Evolutionary conservation across 2,113 vertebrate species (phyloP).

Genomic region (Phycodurus eques): DNA sequence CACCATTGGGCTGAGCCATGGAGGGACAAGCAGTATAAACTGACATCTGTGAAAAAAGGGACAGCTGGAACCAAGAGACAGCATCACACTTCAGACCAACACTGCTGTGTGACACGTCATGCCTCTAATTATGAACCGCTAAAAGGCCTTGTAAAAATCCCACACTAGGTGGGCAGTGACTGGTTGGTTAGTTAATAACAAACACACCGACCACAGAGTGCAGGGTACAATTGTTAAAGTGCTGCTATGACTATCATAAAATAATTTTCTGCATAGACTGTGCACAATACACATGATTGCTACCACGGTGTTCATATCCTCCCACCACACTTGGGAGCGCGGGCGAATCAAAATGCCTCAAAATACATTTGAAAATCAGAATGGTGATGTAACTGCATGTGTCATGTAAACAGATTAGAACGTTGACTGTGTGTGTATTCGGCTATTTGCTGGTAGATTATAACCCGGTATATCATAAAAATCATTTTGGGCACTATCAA

Average conservation of each 20-base stretch:
- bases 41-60: constrained; percentile 4
- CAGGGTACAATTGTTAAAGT: background rate
- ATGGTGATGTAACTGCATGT: background rate
- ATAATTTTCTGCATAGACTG: background rate
- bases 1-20: background rate
- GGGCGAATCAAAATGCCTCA: background rate
- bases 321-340: background rate
- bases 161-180: background rate
- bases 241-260: background rate
- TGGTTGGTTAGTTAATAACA: constrained; percentile 6
- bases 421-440: background rate
- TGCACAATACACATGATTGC: background rate
- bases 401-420: background rate
- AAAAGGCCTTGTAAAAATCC: background rate
- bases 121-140: constrained; percentile 1
- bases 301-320: background rate
- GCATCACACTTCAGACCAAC: constrained; percentile 1
- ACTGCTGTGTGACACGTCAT: constrained; percentile 5
- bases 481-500: no score
- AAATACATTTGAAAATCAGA: background rate
- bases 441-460: no score
- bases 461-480: no score
- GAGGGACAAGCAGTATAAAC: background rate
- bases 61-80: constrained; percentile 1
- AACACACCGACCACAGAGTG: background rate